Evolutionary conservation across 2,888 invertebrate species (phyloP).

Genomic region (Odontomyia ornata): DNA sequence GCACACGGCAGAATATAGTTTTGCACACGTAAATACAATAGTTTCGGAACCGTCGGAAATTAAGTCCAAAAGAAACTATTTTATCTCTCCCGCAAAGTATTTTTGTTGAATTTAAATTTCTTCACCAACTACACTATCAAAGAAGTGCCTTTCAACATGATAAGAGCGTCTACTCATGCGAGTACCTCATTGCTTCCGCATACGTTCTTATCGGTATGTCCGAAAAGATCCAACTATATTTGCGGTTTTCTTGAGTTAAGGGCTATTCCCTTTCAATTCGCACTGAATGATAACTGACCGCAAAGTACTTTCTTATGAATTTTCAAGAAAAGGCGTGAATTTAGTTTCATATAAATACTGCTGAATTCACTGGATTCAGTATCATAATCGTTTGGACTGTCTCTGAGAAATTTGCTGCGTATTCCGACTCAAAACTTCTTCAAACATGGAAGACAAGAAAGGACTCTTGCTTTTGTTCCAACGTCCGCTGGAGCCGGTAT

Average conservation of each 20-base stretch:
- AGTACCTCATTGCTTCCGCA: not conserved
- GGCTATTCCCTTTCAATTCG: not conserved
- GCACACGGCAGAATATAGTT: too few relatives aligned
- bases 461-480: slow-evolving; percentile 59
- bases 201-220: not conserved
- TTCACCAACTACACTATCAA: too few relatives aligned
- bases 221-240: not conserved
- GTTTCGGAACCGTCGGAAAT: too few relatives aligned
- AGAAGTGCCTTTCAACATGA: not conserved
- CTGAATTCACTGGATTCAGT: not conserved
- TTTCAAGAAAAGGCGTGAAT: not conserved
- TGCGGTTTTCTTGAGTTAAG: not conserved
- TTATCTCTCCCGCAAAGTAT: too few relatives aligned
- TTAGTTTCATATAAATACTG: not conserved
- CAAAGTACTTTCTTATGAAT: not conserved
- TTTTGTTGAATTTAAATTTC: too few relatives aligned
- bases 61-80: too few relatives aligned
- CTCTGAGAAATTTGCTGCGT: not conserved
- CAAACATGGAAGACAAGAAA: slow-evolving; percentile 52
- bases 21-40: too few relatives aligned
- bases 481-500: slow-evolving; percentile 61
- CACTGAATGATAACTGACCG: not conserved
- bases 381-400: slow-evolving; percentile 4
- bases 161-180: too few relatives aligned
- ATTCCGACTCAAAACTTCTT: not conserved